phyloP scores from a whole-genome alignment of 2,888 invertebrate species.

The Ophraella communa region DNA sequence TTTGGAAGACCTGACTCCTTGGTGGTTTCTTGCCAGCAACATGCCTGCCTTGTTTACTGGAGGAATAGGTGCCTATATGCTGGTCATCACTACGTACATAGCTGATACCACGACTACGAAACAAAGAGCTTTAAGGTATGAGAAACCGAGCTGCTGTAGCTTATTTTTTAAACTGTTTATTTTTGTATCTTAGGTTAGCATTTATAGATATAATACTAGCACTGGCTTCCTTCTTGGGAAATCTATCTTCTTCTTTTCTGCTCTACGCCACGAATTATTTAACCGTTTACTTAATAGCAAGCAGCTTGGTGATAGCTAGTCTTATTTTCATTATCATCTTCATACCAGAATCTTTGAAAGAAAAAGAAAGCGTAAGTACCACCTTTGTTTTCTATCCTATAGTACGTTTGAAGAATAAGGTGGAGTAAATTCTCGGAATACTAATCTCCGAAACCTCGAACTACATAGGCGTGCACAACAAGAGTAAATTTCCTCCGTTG shows the following conservation, averaged over 20 bases:
- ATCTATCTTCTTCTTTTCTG: conserved; percentile 35
- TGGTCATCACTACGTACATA: not conserved
- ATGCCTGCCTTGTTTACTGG: not conserved
- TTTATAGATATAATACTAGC: conserved; percentile 39
- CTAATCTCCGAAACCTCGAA: no score
- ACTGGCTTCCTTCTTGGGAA: conserved; percentile 34
- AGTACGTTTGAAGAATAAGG: not conserved
- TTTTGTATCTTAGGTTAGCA: conserved; percentile 44
- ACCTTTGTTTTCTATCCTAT: not conserved
- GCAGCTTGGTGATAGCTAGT: conserved; percentile 24
- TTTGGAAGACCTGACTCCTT: not conserved
- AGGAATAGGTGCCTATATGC: not conserved
- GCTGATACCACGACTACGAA: not conserved
- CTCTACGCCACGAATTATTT: conserved; percentile 40
- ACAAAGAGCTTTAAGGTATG: not conserved
- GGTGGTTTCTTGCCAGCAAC: not conserved
- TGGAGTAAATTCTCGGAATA: no score
- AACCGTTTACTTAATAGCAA: conserved; percentile 29
- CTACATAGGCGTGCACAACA: no score
- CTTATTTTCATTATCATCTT: conserved; percentile 34
- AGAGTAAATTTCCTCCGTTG: no score
- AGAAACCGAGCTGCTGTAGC: no score
- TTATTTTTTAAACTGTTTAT: not conserved
- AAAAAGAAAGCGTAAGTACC: not conserved
- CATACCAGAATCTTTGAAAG: conserved; percentile 37